phyloP scores from a whole-genome alignment of 2,888 invertebrate genomes.

The Villa cingulata region DNA sequence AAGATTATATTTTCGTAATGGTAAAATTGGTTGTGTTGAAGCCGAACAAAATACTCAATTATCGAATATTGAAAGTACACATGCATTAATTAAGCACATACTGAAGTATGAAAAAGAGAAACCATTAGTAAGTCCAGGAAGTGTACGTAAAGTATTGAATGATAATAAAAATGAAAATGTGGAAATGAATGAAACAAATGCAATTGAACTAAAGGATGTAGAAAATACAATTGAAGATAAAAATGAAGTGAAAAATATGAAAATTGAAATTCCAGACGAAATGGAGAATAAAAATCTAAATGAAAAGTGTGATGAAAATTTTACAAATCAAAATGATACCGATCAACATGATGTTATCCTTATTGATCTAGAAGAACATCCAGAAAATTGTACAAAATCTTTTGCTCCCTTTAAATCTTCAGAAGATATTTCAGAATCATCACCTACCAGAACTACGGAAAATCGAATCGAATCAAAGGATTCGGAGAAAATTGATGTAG shows the following conservation, averaged over 20 bases:
- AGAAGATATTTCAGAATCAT: neutral
- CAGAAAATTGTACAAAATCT: neutral
- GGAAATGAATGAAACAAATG: neutral
- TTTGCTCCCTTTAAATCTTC: neutral
- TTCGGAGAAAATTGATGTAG: neutral
- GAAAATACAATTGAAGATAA: neutral
- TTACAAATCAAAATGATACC: neutral
- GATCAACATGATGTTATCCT: neutral
- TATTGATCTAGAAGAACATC: neutral
- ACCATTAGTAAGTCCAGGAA: conserved; percentile 33
- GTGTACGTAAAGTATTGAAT: conserved; percentile 27
- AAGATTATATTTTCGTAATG: conserved; percentile 33
- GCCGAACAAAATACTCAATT: conserved; percentile 22
- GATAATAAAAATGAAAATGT: conserved; percentile 3
- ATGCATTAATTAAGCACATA: conserved; percentile 35
- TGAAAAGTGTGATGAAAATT: neutral
- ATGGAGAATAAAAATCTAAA: conserved; percentile 1
- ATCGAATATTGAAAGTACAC: conserved; percentile 33
- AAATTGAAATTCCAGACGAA: neutral
- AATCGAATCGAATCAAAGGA: neutral
- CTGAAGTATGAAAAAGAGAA: conserved; percentile 31
- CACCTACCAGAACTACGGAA: neutral
- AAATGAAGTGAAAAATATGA: neutral
- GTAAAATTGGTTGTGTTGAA: conserved; percentile 34
- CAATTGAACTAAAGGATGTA: neutral